Percentiles rank a stretch among this genome's conserved stretches.
phyloP scores from a whole-genome alignment of 2,888 invertebrate species.

The Hyalella azteca region DNA sequence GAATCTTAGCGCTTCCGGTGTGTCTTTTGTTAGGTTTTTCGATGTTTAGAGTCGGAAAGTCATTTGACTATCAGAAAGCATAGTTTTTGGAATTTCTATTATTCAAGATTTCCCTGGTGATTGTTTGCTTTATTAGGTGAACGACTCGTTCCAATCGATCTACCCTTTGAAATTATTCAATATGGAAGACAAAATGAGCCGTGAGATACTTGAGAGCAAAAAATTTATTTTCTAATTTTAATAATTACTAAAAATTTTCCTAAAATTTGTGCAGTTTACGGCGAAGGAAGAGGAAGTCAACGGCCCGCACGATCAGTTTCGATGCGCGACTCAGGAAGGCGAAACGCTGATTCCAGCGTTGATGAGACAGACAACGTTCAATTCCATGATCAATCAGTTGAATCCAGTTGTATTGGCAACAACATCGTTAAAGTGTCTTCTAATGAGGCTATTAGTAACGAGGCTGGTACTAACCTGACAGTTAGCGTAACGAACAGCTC shows the following conservation, averaged over 20 bases:
- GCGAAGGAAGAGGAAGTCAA: background rate
- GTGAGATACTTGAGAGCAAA: too few relatives aligned
- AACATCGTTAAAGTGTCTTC: conserved; percentile 43
- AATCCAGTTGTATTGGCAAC: conserved; percentile 20
- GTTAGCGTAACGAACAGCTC: conserved; percentile 46
- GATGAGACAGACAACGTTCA: background rate
- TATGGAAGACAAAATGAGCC: too few relatives aligned
- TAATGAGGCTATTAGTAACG: conserved; percentile 42
- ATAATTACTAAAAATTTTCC: too few relatives aligned
- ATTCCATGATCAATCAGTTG: background rate
- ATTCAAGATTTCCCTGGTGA: too few relatives aligned
- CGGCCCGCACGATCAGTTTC: background rate
- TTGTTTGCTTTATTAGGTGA: too few relatives aligned
- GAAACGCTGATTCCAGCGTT: background rate
- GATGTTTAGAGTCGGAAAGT: too few relatives aligned
- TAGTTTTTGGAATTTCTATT: too few relatives aligned
- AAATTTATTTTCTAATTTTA: too few relatives aligned
- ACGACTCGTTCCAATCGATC: too few relatives aligned
- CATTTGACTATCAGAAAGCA: too few relatives aligned
- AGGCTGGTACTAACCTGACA: background rate
- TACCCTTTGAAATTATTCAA: too few relatives aligned
- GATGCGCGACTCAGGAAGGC: background rate
- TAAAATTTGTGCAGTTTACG: conserved; percentile 1
- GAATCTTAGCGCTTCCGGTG: conserved; percentile 52
- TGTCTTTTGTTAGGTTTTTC: too few relatives aligned